A percentile compares a stretch with the other conserved stretches of the same genome.
phyloP scores from a whole-genome alignment of 23 tunicate species.

The Ciona savignyi region DNA sequence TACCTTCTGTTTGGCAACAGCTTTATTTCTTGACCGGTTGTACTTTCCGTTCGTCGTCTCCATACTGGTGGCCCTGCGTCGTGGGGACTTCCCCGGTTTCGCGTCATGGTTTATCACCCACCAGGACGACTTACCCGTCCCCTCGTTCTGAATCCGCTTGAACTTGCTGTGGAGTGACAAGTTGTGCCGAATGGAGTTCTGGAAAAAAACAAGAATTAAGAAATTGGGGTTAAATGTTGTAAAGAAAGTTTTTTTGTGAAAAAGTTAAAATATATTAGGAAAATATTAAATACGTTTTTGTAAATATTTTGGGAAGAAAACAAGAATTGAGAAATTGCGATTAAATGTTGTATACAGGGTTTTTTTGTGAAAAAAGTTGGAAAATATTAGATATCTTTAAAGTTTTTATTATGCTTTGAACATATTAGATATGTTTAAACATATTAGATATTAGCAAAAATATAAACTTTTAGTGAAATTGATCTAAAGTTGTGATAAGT shows the following conservation, averaged over 20 bases:
- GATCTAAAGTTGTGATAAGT: too few species aligned
- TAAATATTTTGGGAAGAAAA: too few species aligned
- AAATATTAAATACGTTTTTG: too few species aligned
- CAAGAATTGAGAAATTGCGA: too few species aligned
- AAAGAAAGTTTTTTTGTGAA: neutral
- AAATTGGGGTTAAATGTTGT: neutral
- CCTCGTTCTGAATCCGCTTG: constrained; percentile 91
- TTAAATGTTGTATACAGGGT: too few species aligned
- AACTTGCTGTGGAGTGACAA: constrained; percentile 88
- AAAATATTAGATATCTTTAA: too few species aligned
- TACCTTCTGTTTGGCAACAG: constrained; percentile 57
- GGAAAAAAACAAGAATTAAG: constrained; percentile 1
- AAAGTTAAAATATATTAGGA: neutral
- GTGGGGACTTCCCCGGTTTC: constrained; percentile 71
- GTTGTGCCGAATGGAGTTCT: constrained; percentile 97
- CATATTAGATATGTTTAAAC: too few species aligned
- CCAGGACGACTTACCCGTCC: constrained; percentile 94
- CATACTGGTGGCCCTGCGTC: constrained; percentile 64
- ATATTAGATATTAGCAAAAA: too few species aligned
- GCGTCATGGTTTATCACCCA: constrained; percentile 93
- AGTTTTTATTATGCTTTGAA: too few species aligned
- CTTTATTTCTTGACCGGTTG: constrained; percentile 21
- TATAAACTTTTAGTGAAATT: too few species aligned
- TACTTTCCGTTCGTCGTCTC: constrained; percentile 34
- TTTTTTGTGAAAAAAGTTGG: too few species aligned